Percentiles rank a stretch among this genome's conserved stretches.
Evolutionary conservation across 2,797 vertebrate species (phyloP).

Genomic region (Antennarius maculatus): DNA sequence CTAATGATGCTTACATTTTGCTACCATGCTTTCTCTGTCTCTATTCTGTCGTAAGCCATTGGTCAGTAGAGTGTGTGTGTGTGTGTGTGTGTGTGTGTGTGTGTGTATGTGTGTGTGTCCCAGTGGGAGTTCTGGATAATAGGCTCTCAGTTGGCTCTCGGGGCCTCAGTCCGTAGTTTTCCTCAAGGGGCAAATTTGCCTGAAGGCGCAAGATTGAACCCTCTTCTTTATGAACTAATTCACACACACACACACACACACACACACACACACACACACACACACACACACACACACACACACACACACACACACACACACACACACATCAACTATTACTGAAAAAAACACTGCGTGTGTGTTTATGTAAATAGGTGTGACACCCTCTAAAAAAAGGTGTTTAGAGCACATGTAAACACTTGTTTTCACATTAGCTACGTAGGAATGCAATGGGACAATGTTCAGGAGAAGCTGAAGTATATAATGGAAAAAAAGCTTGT

Average conservation of each 20-base stretch:
- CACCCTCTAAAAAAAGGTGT: slow-evolving; percentile 33
- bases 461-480: background rate
- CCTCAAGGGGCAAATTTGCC: slow-evolving; percentile 41
- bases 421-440: slow-evolving; percentile 19
- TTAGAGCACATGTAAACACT: slow-evolving; percentile 35
- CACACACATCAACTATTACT: slow-evolving; percentile 24
- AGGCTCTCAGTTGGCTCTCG: slow-evolving; percentile 32
- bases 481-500: background rate
- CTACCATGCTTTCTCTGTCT: background rate
- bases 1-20: background rate
- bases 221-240: slow-evolving; percentile 5
- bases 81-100: no score
- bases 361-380: slow-evolving; percentile 52
- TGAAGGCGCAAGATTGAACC: slow-evolving; percentile 35
- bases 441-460: background rate
- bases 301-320: slow-evolving; percentile 28
- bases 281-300: slow-evolving; percentile 34
- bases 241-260: slow-evolving; percentile 28
- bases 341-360: slow-evolving; percentile 36
- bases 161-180: slow-evolving; percentile 30
- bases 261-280: slow-evolving; percentile 27
- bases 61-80: background rate
- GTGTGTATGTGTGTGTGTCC: slow-evolving; percentile 10
- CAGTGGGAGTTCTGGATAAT: slow-evolving; percentile 58
- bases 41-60: background rate